phyloP scores from a whole-genome alignment of 2,888 invertebrate species.

The Pelosia muscerda region DNA sequence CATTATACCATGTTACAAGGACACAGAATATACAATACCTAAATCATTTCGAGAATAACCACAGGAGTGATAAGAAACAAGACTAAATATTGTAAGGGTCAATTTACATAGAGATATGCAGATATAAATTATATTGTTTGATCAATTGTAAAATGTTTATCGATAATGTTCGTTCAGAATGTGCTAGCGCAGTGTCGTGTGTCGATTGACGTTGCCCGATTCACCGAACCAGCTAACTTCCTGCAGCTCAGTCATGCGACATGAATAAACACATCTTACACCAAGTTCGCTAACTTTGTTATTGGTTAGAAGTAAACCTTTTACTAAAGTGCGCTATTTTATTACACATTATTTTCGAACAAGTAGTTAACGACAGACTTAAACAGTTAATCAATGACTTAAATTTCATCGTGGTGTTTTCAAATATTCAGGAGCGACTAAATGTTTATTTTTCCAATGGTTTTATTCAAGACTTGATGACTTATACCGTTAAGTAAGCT shows the following conservation, averaged over 20 bases:
- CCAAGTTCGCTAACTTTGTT: slow-evolving; percentile 50
- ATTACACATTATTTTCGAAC: slow-evolving; percentile 26
- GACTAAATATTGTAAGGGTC: slow-evolving; percentile 41
- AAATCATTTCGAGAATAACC: slow-evolving; percentile 50
- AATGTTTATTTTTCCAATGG: slow-evolving; percentile 70
- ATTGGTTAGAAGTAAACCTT: slow-evolving; percentile 28
- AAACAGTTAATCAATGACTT: background rate
- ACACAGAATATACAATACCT: slow-evolving; percentile 65
- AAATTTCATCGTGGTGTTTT: slow-evolving; percentile 54
- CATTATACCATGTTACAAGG: slow-evolving; percentile 70
- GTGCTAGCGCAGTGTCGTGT: slow-evolving; percentile 68
- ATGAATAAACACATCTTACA: slow-evolving; percentile 76
- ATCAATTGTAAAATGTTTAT: slow-evolving; percentile 56
- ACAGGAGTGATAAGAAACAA: slow-evolving; percentile 56
- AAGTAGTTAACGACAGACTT: slow-evolving; percentile 11
- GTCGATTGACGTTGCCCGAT: slow-evolving; percentile 68
- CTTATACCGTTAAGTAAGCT: slow-evolving; percentile 80
- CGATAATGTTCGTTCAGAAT: slow-evolving; percentile 68
- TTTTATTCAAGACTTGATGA: slow-evolving; percentile 76
- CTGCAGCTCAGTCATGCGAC: slow-evolving; percentile 73
- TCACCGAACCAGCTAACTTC: slow-evolving; percentile 79
- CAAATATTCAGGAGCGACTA: slow-evolving; percentile 65
- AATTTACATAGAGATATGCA: slow-evolving; percentile 45
- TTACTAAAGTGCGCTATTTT: slow-evolving; percentile 22
- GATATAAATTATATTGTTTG: slow-evolving; percentile 39